Evolutionary conservation across 2,797 vertebrate genomes (phyloP), one percentile per base, ranked within the genome.

Genomic region (Naso thynnoides): DNA sequence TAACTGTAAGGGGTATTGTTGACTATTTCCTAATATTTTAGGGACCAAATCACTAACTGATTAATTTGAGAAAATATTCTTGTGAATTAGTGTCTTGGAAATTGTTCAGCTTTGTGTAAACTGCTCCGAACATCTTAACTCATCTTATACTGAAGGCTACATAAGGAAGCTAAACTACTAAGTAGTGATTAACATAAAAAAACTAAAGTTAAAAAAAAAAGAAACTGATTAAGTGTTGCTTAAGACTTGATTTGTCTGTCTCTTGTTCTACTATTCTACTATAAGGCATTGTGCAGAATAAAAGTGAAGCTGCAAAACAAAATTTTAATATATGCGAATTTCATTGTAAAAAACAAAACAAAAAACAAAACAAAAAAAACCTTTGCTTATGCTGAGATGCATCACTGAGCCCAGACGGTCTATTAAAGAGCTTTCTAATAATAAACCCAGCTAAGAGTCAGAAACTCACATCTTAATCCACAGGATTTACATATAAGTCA

Each of bases 391-490:
- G 55, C 4, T 48, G 21, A 33, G 21, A 10, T 8, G 2, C 38
- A 58, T 64, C 39, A 56, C 53, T 18, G 44, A 70, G 47, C 31
- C 15, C 33, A 58, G 38, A 67, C n/a, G 2, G 16, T 42, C 36
- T 45, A 56, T 33, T n/a, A 57, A 55, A 58, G 39, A 21, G 47
- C 3, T 59, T 69, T 72, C 44, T 76, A 68, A 60, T 71, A 45
- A 73, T 59, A 68, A 85, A 76, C 6, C 29, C 14, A 41, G 54
- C 55, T 36, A 16, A 42, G 31, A 57, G 42, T 61, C 19, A 21
- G 26, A 77, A 65, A 71, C 55, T 61, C 62, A 66, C 15, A 56
- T 44, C 18, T 73, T 69, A 64, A 79, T 75, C 70, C 53, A 56
- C 42, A 59, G 42, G 58, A 66, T 60, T 80, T 50, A 55, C 15